These are phyloP conservation scores for Pungitius pungitius DNA, from an alignment of 2,113 vertebrate genomes.

Conservation along the genomic window DNA sequence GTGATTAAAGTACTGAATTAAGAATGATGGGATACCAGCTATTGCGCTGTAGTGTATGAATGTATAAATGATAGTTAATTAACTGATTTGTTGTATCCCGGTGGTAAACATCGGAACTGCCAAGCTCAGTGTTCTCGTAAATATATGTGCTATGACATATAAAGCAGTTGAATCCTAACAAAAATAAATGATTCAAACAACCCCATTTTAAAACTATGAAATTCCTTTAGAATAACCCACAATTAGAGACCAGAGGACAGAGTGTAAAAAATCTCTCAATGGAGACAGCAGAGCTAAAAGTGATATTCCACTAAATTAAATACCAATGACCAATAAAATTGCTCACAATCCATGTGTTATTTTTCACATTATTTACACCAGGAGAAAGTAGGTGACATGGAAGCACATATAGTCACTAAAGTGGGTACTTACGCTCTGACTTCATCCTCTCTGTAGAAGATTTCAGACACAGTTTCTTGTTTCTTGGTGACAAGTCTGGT, in stretches of 20 bases:
- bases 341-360: background rate
- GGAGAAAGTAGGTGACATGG: background rate
- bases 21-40: background rate
- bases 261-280: background rate
- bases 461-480: constrained; percentile 70
- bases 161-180: background rate
- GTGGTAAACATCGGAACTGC: too few species aligned
- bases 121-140: background rate
- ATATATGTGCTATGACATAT: background rate
- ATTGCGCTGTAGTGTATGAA: background rate
- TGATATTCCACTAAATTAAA: background rate
- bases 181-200: background rate
- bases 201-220: background rate
- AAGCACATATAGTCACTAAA: background rate
- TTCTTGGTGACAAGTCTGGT: constrained; percentile 30
- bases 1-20: background rate
- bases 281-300: background rate
- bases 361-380: background rate
- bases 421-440: constrained; percentile 87
- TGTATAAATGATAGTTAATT: too few species aligned
- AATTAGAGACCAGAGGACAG: background rate
- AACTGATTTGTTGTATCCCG: too few species aligned
- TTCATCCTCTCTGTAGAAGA: constrained; percentile 89
- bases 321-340: background rate
- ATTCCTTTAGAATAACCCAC: background rate